Evolutionary conservation across 1,140 invertebrate species (phyloP), one percentile per base, ranked within the genome.

Genomic region (Nephila pilipes): DNA sequence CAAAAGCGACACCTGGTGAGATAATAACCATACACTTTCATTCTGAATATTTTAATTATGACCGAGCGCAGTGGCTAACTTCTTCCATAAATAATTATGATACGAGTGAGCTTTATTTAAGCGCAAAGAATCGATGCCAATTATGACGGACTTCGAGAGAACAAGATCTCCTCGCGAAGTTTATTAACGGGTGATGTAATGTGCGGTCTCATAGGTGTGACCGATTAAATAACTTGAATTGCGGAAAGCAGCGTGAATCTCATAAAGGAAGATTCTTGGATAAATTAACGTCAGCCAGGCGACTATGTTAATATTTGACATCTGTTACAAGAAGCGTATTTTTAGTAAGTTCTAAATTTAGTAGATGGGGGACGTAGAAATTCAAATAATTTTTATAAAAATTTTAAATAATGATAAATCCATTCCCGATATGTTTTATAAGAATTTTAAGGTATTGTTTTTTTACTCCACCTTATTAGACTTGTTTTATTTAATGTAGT

Each of bases 81-180:
- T 36, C 29, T 25, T 75, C 65, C 65, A 75, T 75, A 75, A 75
- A 75, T 75, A 32, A 75, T 75, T 75, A 75, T 75, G 65, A 75
- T 75, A 29, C 29, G 29, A 25, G 12, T 16, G 2, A 32, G 25
- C 65, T 75, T 75, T 75, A 75, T 75, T 75, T 25, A 14, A 25
- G 12, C 1, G 14, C 25, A 32, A 75, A 32, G 25, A 75, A 36
- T 32, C 65, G 2, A 75, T 75, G 22, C 65, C 65, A 32, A 75
- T 75, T 75, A 75, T 75, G 65, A 75, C 29, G 65, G 65, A 75
- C 65, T 12, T 75, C 25, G 12, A 16, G 4, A 18, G 65, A 10
- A 75, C 65, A 75, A 18, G 25, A 18, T 29, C 29, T 75, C 8
- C 29, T 69, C 25, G 25, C 14, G 25, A 32, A 75, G 65, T 75